Evolutionary conservation across 2,113 vertebrate genomes (phyloP).

Genomic region (Bungarus multicinctus): DNA sequence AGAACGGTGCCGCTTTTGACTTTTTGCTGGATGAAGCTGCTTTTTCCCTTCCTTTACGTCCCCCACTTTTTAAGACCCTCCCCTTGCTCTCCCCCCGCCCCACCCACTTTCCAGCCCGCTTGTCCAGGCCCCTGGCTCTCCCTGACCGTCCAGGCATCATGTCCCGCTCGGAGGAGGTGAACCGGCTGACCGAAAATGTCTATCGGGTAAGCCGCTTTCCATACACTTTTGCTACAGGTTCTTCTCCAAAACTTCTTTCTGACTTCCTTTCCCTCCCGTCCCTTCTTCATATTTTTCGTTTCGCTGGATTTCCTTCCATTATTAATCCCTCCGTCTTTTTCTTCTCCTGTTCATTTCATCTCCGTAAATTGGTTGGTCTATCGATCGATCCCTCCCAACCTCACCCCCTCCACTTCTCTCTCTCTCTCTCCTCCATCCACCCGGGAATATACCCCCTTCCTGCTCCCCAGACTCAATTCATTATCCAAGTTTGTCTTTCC

Average conservation of each 20-base stretch:
- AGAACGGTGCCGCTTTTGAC: neutral
- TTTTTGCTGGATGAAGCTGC: constrained; percentile 10
- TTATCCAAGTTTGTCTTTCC: neutral
- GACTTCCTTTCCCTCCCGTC: neutral
- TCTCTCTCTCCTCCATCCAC: fast-evolving
- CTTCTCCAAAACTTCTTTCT: neutral
- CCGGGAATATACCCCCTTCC: neutral
- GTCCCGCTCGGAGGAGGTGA: constrained; percentile 84
- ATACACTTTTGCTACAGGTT: neutral
- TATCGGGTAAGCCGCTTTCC: constrained; percentile 38
- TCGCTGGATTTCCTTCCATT: neutral
- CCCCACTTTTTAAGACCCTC: neutral
- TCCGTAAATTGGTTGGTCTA: too few relatives aligned
- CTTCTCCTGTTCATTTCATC: neutral
- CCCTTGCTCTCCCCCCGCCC: neutral
- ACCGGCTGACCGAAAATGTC: constrained; percentile 85
- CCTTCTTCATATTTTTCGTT: too few relatives aligned
- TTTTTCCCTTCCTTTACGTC: neutral
- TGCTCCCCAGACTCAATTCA: neutral
- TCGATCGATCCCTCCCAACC: neutral
- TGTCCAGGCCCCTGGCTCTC: constrained; percentile 10
- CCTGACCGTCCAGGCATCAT: constrained; percentile 54
- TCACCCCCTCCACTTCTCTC: too few relatives aligned
- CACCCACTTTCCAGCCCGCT: neutral
- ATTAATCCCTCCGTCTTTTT: too few relatives aligned